Conservation (phyloP, 2,888 invertebrate genomes). For the Caenorhabditis sp. region DNA sequence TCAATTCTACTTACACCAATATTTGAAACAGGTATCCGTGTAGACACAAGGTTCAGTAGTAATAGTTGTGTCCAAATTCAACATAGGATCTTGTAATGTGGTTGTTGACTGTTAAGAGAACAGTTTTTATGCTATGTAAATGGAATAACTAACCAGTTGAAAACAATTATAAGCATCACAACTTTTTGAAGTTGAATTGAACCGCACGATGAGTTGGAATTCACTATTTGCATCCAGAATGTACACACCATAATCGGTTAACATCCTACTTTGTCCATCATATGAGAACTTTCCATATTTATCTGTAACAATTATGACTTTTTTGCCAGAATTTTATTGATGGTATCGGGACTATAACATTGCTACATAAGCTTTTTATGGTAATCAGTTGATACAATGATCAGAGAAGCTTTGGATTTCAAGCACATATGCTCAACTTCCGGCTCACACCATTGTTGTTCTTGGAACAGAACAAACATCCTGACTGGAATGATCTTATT, state of each 20-base stretch:
- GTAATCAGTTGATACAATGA: too few relatives aligned
- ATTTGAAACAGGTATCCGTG: conserved; percentile 15
- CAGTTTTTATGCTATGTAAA: not conserved
- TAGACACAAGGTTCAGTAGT: conserved; percentile 22
- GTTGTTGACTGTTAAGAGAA: not conserved
- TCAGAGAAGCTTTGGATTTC: too few relatives aligned
- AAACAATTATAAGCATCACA: conserved; percentile 38
- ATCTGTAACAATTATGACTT: conserved; percentile 14
- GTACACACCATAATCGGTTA: conserved; percentile 27
- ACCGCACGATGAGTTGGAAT: conserved; percentile 12
- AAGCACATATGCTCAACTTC: too few relatives aligned
- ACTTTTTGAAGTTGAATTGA: conserved; percentile 16
- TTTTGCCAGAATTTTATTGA: not conserved
- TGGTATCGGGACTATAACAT: too few relatives aligned
- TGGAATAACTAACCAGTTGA: conserved; percentile 11
- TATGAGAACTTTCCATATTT: conserved; percentile 29
- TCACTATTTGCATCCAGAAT: conserved; percentile 1
- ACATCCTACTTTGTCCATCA: conserved; percentile 11
- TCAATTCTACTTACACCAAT: conserved; percentile 17
- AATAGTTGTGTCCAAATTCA: conserved; percentile 15
- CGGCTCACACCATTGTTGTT: too few relatives aligned
- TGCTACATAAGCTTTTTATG: too few relatives aligned
- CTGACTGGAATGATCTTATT: too few relatives aligned
- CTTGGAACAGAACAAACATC: too few relatives aligned
- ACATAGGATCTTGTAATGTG: conserved; percentile 10